Base-by-base conservation (phyloP, 2,797 vertebrate species). In the Pseudomugil gertrudae region DNA sequence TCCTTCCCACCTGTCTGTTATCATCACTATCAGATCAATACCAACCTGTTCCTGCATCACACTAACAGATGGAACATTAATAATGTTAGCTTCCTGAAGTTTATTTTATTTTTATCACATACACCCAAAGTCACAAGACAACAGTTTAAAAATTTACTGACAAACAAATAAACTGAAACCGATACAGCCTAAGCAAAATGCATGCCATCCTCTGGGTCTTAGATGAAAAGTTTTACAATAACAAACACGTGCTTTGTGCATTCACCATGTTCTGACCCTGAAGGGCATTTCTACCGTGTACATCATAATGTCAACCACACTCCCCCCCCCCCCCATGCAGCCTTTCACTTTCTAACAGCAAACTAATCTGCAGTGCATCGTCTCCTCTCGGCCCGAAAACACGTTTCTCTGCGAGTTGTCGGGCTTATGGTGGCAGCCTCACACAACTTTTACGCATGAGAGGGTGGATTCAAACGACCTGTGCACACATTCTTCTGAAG, bases 261-360 rank as follows among this genome's bases (percentile, higher is more conserved):
- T 11, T 23, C 33, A 9, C 35, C 19, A 13, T 48, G 35, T 48
- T 26, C 48, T 23, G 9, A 3, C 15, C 19, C 26, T 33, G 15
- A 2, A 45, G 32, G 63, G 36, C 7, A 21, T 68, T 69, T n/a
- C n/a, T n/a, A n/a, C n/a, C n/a, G n/a, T n/a, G n/a, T n/a, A n/a
- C n/a, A n/a, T n/a, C n/a, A 86, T 92, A 83, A 62, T 66, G 73
- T 72, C 80, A 64, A 59, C 69, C 78, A 67, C 61, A 72, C 56
- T 70, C 76, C 45, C 57, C 63, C 47, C 38, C 48, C 14, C 19
- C 11, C 26, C 66, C 66, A 7, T 14, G 11, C 32, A 0, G 69
- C 32, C 40, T 40, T 55, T 63, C 54, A 67, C 38, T 45, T 72
- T 50, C 76, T 53, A 66, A 50, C 70, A 51, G 33, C 36, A 81